Base-by-base conservation (phyloP, 2,888 invertebrate genomes). In the Hemithea aestivaria region DNA sequence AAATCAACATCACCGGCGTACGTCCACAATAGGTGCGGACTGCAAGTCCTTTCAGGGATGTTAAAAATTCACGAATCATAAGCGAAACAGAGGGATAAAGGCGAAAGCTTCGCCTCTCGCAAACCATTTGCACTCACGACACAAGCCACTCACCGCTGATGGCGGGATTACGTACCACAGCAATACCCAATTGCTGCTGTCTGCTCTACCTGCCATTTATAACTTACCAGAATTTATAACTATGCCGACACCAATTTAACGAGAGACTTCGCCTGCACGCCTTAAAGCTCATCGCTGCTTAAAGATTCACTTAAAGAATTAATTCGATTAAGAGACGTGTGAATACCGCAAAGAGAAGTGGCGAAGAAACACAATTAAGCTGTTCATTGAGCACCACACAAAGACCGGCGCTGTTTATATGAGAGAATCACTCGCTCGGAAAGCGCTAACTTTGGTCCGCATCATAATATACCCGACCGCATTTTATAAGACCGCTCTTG, bases 41-140 rank as follows among this genome's bases (percentile, higher is more conserved):
- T 67, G 64, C 62, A 68, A 55, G 66, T 67, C 66, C 71, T 71
- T 62, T 71, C 63, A 65, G 60, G 51, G 62, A 54, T 48, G 66
- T 81, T 78, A 81, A 80, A 78, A 76, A 80, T 80, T 75, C 75
- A 80, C 59, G 72, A 77, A 65, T 70, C 74, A 73, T 73, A 77
- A 74, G 68, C 71, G 75, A 66, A 68, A 65, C 67, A 62, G 62
- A 56, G 66, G 64, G 63, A 60, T 64, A 58, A 61, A 58, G 59
- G 58, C 48, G 53, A 48, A 48, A 51, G 51, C 51, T 54, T 56
- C 48, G 40, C 46, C 45, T 46, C 56, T 38, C 47, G 48, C 60
- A 51, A 61, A 60, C 66, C 66, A 67, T 71, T 75, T 66, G 63
- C 64, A 61, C 70, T 67, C 61, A 54, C 58, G 61, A 56, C 55